A percentile compares a stretch with the other conserved stretches of the same genome.
Conservation (phyloP, 2,113 vertebrate species). For the Lepus europaeus region DNA sequence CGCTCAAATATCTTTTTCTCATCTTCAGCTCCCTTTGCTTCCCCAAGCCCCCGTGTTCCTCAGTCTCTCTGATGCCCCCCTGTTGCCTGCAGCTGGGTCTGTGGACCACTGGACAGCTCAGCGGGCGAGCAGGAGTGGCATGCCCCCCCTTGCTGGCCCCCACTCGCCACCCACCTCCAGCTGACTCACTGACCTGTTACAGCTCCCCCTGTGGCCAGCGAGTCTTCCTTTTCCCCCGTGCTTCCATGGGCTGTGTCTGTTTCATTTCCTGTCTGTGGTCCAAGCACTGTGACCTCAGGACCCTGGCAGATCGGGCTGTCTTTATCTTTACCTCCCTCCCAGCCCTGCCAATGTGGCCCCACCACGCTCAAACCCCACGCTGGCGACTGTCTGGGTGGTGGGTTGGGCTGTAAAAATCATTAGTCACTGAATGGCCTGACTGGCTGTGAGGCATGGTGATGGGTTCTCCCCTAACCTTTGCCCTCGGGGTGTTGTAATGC, state of each 20-base stretch:
- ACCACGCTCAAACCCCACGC: neutral
- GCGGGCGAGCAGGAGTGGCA: neutral
- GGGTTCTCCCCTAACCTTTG: neutral
- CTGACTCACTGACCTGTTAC: conserved; percentile 49
- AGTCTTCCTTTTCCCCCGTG: neutral
- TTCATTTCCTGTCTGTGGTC: conserved; percentile 17
- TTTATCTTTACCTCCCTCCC: conserved; percentile 45
- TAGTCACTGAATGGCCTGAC: neutral
- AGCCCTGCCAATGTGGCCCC: neutral
- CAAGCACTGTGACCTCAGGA: conserved; percentile 13
- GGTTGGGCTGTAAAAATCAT: neutral
- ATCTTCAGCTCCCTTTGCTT: neutral
- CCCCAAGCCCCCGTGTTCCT: neutral
- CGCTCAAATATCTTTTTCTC: accelerated
- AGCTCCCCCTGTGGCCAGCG: neutral
- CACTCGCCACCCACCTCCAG: too few relatives aligned
- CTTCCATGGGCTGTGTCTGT: conserved; percentile 19
- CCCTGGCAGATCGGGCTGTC: neutral
- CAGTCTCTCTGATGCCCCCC: neutral
- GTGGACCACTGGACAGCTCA: neutral
- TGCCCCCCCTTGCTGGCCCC: neutral
- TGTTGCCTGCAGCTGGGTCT: neutral
- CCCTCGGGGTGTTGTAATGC: neutral
- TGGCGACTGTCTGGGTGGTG: neutral
- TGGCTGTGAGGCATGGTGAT: neutral